Evolutionary conservation across 2,797 vertebrate genomes (phyloP).

Genomic region (Chaunax sp.): DNA sequence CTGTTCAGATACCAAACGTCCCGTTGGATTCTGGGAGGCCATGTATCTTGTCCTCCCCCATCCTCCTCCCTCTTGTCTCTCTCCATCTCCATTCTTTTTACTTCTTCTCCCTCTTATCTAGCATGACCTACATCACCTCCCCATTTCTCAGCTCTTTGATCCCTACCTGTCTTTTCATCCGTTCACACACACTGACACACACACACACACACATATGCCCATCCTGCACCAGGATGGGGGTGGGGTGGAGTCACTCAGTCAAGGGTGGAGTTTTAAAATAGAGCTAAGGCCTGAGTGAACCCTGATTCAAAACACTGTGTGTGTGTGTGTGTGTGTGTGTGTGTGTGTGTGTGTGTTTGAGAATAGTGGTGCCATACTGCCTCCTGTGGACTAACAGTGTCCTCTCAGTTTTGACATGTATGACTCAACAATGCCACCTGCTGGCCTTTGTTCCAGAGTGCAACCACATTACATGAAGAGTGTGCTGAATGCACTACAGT

Average conservation of each 20-base stretch:
- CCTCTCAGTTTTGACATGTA: background rate
- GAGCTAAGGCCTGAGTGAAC: constrained; percentile 68
- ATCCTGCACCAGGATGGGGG: constrained; percentile 37
- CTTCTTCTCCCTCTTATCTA: constrained; percentile 27
- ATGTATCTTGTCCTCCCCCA: constrained; percentile 29
- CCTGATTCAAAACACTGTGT: constrained; percentile 48
- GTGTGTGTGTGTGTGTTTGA: background rate
- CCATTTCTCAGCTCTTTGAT: constrained; percentile 31
- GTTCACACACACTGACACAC: constrained; percentile 8
- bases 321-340: too few species aligned
- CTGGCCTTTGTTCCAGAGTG: constrained; percentile 7
- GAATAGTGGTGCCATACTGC: constrained; percentile 40
- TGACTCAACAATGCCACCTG: constrained; percentile 63
- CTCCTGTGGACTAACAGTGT: constrained; percentile 39
- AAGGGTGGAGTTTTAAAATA: constrained; percentile 72
- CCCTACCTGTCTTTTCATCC: constrained; percentile 13
- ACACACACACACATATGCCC: constrained; percentile 13
- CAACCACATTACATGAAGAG: background rate
- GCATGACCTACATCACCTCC: constrained; percentile 68
- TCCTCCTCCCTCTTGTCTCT: constrained; percentile 30
- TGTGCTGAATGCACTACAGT: too few species aligned
- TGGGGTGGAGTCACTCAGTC: constrained; percentile 60
- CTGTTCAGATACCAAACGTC: constrained; percentile 23
- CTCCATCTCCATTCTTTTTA: constrained; percentile 21
- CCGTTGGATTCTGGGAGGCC: constrained; percentile 26